These are phyloP conservation scores for Tragelaphus scriptus DNA, from an alignment of 2,113 vertebrate species.

Conservation along the genomic window DNA sequence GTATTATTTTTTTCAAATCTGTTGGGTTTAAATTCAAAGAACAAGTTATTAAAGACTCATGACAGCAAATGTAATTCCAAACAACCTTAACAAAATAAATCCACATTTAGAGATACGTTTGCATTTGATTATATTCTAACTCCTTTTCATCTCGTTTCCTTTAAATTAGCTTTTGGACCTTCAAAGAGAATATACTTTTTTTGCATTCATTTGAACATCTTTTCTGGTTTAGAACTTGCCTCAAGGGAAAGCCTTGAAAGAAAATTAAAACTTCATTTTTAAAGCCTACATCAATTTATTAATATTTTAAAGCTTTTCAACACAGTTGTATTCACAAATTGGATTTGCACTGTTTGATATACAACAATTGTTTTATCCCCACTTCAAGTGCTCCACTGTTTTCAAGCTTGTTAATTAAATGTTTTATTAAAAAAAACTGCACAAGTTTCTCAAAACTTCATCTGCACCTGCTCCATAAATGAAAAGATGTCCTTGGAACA, in stretches of 20 bases:
- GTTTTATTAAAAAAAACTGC: conserved; percentile 75
- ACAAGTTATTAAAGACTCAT: conserved; percentile 21
- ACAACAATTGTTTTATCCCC: conserved; percentile 84
- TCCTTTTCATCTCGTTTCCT: conserved; percentile 51
- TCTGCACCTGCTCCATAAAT: conserved; percentile 83
- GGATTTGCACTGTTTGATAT: conserved; percentile 80
- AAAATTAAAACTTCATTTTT: conserved; percentile 83
- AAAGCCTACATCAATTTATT: conserved; percentile 76
- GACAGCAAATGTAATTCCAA: conserved; percentile 26
- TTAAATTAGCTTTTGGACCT: conserved; percentile 65
- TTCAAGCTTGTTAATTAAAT: conserved; percentile 86
- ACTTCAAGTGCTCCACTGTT: conserved; percentile 81
- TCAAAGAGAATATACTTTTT: conserved; percentile 66
- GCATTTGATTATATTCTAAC: conserved; percentile 40
- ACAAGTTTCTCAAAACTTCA: conserved; percentile 85
- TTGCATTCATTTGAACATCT: conserved; percentile 66
- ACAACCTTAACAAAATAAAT: conserved; percentile 6
- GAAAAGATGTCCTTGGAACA: conserved; percentile 88
- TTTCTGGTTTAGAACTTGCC: conserved; percentile 74
- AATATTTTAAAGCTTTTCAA: conserved; percentile 83
- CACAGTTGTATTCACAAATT: conserved; percentile 76
- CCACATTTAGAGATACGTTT: conserved; percentile 21
- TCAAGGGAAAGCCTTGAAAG: conserved; percentile 83
- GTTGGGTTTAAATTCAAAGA: conserved; percentile 11
- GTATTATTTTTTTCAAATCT: conserved; percentile 35